Percentiles rank a stretch among this genome's conserved stretches.
These are phyloP conservation scores for Limnephilus rhombicus DNA, from an alignment of 2,888 invertebrate genomes.

Conservation along the genomic window DNA sequence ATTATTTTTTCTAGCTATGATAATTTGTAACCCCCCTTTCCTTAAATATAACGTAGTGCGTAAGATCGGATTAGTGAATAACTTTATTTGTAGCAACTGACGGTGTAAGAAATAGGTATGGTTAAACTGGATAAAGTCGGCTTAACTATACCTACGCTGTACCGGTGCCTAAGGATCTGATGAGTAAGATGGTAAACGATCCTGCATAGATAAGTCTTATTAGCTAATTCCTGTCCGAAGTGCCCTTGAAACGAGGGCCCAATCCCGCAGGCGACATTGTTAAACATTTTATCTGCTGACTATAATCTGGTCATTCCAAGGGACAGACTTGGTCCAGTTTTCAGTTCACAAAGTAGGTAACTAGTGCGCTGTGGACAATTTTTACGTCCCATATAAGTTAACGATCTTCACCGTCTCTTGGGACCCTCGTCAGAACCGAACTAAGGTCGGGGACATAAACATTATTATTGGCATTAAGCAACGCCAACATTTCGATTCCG, in stretches of 20 bases:
- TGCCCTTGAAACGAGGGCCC: not conserved
- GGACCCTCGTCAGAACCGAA: slow-evolving; percentile 19
- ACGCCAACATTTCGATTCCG: too few species aligned
- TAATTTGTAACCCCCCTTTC: not conserved
- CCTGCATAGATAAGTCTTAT: not conserved
- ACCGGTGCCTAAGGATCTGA: too few species aligned
- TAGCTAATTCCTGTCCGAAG: not conserved
- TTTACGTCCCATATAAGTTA: slow-evolving; percentile 67
- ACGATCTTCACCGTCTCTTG: slow-evolving; percentile 70
- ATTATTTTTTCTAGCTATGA: not conserved
- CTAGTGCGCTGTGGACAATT: slow-evolving; percentile 62
- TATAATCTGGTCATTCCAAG: slow-evolving; percentile 14
- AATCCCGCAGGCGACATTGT: slow-evolving; percentile 16
- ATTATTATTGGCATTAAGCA: too few species aligned
- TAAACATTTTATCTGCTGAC: slow-evolving; percentile 32
- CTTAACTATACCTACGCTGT: too few species aligned
- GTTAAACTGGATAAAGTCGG: too few species aligned
- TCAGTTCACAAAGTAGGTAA: slow-evolving; percentile 34
- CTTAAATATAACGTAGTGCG: too few species aligned
- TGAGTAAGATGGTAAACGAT: too few species aligned
- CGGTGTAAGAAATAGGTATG: too few species aligned
- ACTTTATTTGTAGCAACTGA: too few species aligned
- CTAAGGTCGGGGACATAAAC: not conserved
- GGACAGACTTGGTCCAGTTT: slow-evolving; percentile 8
- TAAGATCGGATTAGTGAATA: too few species aligned